Base-by-base conservation (phyloP, 2,888 invertebrate genomes). In the Apomyelois bistriatella region DNA sequence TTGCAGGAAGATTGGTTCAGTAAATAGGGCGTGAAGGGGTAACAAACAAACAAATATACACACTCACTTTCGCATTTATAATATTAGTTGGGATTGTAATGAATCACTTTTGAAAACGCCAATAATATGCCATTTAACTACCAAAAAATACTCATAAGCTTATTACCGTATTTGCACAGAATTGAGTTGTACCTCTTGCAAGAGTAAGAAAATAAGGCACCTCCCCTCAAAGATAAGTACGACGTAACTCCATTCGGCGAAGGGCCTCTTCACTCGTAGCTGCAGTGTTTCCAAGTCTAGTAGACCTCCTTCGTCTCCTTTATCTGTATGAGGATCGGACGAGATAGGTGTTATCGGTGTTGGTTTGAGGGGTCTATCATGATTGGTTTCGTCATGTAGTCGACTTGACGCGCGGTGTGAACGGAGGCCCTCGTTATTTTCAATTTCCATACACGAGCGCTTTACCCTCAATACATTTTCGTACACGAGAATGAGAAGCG, bases 381-480 rank as follows among this genome's bases (percentile, higher is more conserved):
- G 61, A 72, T 70, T 85, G 87, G 88, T 73, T 67, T 74, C 65
- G 64, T 68, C 73, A 76, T 71, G 75, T 76, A 85, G 82, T 77
- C 81, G 80, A 83, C 82, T 79, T 81, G 82, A 79, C 77, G 85
- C 84, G 81, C 81, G 79, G 81, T 83, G 83, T 81, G 87, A 87
- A 86, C 85, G 80, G 78, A 76, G 80, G 80, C 76, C 78, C 86
- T 89, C 89, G 86, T 89, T 89, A 90, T 89, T 90, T 89, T 88
- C 88, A 88, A 90, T 90, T 89, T 89, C 86, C 87, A 86, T 86
- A 86, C 85, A 83, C 83, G 81, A 82, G 78, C 85, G 75, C 80
- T 79, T 84, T 82, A 76, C 74, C 58, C 58, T 75, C 79, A 84
- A 72, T 80, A 82, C 77, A 73, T 81, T 81, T 82, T 82, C 79